Conservation (phyloP, 1,140 invertebrate species). For the Aphis gossypii region DNA sequence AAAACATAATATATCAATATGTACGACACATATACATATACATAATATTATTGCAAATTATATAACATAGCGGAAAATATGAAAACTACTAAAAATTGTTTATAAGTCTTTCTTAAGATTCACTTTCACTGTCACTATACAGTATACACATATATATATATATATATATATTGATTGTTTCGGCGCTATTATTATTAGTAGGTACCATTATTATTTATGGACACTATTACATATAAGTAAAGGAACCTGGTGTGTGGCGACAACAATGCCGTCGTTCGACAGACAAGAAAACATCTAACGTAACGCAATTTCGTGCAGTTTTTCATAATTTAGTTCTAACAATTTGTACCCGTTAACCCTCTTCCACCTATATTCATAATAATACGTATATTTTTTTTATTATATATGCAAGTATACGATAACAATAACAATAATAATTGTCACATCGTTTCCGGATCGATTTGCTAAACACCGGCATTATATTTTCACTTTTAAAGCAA, state of each 20-base stretch:
- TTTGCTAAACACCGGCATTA: neutral
- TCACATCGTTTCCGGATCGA: constrained; percentile 28
- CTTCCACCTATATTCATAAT: neutral
- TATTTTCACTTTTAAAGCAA: neutral
- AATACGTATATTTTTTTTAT: neutral
- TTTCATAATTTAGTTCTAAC: constrained; percentile 25
- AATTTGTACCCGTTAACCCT: neutral
- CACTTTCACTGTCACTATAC: constrained; percentile 37
- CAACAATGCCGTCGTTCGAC: neutral
- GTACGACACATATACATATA: neutral
- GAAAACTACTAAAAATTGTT: constrained; percentile 42
- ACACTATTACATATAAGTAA: constrained; percentile 18
- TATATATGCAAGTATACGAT: neutral
- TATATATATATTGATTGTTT: constrained; percentile 43
- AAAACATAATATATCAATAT: neutral
- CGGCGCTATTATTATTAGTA: constrained; percentile 29
- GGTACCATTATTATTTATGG: neutral
- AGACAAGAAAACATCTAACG: neutral
- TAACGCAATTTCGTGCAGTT: constrained; percentile 17
- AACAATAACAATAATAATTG: neutral
- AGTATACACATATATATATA: no score
- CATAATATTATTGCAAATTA: neutral
- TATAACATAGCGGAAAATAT: constrained; percentile 47
- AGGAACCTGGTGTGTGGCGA: neutral
- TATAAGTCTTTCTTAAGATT: constrained; percentile 50